Percentiles rank a stretch among this genome's conserved stretches.
phyloP scores from a whole-genome alignment of 1,140 invertebrate species.

The Leptinotarsa texana region DNA sequence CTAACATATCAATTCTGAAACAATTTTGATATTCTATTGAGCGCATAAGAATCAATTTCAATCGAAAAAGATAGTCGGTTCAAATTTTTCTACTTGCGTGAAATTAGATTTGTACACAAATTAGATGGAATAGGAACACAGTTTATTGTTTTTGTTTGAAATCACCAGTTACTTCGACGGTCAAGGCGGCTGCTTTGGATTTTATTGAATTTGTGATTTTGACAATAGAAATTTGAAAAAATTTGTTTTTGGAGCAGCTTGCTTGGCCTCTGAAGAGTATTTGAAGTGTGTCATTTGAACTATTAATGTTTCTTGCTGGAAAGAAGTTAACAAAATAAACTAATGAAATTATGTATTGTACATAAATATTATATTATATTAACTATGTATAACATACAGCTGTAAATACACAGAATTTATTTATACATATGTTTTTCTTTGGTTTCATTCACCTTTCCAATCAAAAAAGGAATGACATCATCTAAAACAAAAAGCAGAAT shows the following conservation, averaged over 20 bases:
- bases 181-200: neutral
- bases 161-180: neutral
- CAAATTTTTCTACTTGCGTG: neutral
- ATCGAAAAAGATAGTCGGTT: slow-evolving; percentile 5
- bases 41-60: neutral
- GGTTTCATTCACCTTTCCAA: too few species aligned
- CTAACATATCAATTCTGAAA: slow-evolving; percentile 19
- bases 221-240: neutral
- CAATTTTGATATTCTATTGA: slow-evolving; percentile 23
- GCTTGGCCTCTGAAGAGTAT: neutral
- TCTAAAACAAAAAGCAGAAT: too few species aligned
- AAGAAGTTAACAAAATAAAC: slow-evolving; percentile 23
- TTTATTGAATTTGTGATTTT: slow-evolving; percentile 1
- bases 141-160: slow-evolving; percentile 10
- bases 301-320: slow-evolving; percentile 16
- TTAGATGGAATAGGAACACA: neutral
- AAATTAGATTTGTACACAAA: slow-evolving; percentile 14
- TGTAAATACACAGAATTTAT: slow-evolving; percentile 26
- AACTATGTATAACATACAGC: slow-evolving; percentile 23
- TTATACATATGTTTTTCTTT: neutral
- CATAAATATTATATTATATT: slow-evolving; percentile 21
- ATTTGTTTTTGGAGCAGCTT: neutral
- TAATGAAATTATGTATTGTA: slow-evolving; percentile 26
- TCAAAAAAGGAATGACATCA: too few species aligned
- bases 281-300: neutral